Conservation (phyloP, 1,140 invertebrate species). For the Pteromalus puparum region DNA sequence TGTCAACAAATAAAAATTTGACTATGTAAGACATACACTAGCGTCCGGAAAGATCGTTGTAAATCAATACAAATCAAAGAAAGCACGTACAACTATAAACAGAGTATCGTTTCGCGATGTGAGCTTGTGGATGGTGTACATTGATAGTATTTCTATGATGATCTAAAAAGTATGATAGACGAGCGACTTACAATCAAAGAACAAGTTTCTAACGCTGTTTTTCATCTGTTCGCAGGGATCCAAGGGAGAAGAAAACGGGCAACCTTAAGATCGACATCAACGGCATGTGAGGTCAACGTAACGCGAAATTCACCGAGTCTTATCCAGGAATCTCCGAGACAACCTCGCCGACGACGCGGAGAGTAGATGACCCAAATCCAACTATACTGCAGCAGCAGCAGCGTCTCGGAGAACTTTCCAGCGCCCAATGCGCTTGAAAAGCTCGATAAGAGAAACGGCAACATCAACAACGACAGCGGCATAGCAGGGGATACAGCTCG, state of each 20-base stretch:
- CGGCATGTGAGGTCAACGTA: constrained; percentile 66
- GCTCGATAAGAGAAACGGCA: neutral
- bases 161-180: neutral
- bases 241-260: constrained; percentile 83
- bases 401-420: neutral
- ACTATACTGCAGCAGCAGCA: neutral
- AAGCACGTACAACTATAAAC: neutral
- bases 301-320: constrained; percentile 27
- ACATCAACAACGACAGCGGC: neutral
- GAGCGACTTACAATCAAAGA: neutral
- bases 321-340: neutral
- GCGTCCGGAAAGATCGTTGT: no score
- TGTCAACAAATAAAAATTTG: no score
- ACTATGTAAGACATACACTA: no score
- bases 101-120: neutral
- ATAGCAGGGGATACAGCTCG: neutral
- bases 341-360: neutral
- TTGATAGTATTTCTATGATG: neutral
- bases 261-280: constrained; percentile 79
- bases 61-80: neutral
- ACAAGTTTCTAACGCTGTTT: neutral
- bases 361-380: neutral
- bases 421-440: neutral
- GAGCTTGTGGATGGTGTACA: neutral
- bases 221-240: constrained; percentile 77